Evolutionary conservation across 2,888 invertebrate species (phyloP).

Genomic region (Nezara viridula): DNA sequence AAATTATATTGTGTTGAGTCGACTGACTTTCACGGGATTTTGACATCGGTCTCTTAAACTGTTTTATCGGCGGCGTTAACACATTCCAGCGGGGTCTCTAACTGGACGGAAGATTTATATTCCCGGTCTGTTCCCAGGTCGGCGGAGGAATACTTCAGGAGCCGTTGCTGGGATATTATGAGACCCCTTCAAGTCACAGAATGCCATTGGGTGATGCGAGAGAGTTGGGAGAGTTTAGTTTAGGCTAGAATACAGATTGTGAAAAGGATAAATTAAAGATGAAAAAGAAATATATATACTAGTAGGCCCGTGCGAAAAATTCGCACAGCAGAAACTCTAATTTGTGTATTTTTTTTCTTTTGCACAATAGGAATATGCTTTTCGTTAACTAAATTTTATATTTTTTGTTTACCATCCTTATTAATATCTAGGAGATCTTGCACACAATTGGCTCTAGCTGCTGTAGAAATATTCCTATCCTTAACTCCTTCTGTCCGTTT

Average conservation of each 20-base stretch:
- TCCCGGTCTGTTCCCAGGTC: not conserved
- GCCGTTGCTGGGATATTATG: not conserved
- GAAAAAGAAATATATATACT: too few relatives aligned
- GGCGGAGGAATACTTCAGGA: not conserved
- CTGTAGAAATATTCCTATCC: too few relatives aligned
- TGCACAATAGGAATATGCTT: too few relatives aligned
- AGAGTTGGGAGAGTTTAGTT: not conserved
- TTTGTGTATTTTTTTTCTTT: too few relatives aligned
- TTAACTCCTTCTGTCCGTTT: too few relatives aligned
- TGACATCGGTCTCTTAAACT: not conserved
- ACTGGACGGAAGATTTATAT: not conserved
- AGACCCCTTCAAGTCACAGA: not conserved
- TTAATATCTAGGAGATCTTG: too few relatives aligned
- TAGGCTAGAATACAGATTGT: not conserved
- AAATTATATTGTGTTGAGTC: constrained; percentile 9
- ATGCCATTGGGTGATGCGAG: not conserved
- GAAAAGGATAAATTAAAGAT: too few relatives aligned
- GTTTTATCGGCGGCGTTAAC: not conserved
- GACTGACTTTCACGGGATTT: not conserved
- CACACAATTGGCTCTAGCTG: too few relatives aligned
- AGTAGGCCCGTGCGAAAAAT: too few relatives aligned
- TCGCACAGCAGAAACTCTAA: too few relatives aligned
- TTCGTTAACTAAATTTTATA: too few relatives aligned
- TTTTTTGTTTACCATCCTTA: too few relatives aligned
- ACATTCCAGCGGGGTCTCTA: not conserved